Percentiles rank a stretch among this genome's conserved stretches.
Conservation (phyloP, 2,113 vertebrate genomes). For the Phalacrocorax pelagicus region DNA sequence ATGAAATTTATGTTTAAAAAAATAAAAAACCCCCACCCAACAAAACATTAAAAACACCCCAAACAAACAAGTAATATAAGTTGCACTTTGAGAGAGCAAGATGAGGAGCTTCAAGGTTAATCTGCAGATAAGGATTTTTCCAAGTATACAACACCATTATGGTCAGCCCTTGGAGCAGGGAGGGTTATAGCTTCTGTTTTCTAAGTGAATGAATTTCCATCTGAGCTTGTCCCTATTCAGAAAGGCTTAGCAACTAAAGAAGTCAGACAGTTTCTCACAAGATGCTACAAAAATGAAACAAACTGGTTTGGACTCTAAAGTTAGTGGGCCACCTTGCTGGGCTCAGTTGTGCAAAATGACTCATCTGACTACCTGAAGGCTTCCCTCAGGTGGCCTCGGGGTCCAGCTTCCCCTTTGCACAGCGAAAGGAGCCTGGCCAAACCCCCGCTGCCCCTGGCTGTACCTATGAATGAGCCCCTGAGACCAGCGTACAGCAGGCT, state of each 20-base stretch:
- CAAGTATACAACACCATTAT: not conserved
- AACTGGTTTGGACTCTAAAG: not conserved
- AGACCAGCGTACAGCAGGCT: not conserved
- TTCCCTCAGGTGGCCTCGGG: not conserved
- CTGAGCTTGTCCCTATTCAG: not conserved
- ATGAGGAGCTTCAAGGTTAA: not conserved
- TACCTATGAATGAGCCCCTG: not conserved
- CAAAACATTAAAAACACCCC: no score
- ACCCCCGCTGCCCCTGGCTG: rapidly evolving
- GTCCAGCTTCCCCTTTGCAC: not conserved
- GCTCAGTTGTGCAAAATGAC: not conserved
- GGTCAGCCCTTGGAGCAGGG: not conserved
- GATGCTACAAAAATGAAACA: not conserved
- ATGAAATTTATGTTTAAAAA: not conserved
- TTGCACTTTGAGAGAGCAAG: not conserved
- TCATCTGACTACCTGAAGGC: not conserved
- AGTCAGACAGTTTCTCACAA: not conserved
- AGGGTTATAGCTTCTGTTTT: not conserved
- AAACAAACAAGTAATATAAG: not conserved
- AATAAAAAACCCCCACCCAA: no score
- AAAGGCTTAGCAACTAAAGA: not conserved
- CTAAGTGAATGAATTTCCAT: not conserved
- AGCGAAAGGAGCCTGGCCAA: not conserved
- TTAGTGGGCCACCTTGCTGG: not conserved
- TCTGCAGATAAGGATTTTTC: constrained; percentile 13